Evolutionary conservation across 2,113 vertebrate species (phyloP).

Genomic region (Athene cunicularia): DNA sequence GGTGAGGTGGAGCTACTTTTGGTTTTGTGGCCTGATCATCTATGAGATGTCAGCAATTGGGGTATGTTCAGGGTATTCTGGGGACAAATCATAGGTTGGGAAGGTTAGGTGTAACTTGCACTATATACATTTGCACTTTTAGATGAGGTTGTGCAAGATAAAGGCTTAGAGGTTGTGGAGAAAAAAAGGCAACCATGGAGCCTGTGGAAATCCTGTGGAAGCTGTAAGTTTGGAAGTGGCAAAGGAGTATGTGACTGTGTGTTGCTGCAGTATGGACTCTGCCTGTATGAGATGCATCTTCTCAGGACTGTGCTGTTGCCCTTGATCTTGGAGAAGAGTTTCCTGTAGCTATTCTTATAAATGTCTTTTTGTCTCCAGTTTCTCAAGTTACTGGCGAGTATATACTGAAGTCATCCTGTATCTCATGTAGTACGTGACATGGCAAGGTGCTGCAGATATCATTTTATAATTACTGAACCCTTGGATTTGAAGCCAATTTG

Average conservation of each 20-base stretch:
- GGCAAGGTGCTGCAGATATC: background rate
- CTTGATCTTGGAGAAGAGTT: background rate
- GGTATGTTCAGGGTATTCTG: background rate
- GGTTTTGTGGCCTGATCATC: background rate
- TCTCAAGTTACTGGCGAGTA: background rate
- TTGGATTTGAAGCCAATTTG: background rate
- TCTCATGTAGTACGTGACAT: background rate
- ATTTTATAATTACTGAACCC: background rate
- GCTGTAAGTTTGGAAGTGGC: background rate
- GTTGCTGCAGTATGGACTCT: background rate
- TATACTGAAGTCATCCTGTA: background rate
- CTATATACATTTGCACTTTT: too few relatives aligned
- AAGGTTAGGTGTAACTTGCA: background rate
- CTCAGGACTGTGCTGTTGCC: accelerated
- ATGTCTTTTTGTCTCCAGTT: background rate
- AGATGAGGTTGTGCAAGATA: background rate
- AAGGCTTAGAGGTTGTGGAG: background rate
- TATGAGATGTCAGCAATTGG: accelerated
- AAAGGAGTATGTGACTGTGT: accelerated
- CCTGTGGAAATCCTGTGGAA: background rate
- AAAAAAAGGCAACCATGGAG: background rate
- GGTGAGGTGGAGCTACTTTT: background rate
- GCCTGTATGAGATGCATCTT: background rate
- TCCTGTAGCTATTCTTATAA: background rate
- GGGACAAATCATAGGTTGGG: background rate